A percentile compares a stretch with the other conserved stretches of the same genome.
Conservation (phyloP, 2,797 vertebrate species). For the Ctenosaura bakeri region DNA sequence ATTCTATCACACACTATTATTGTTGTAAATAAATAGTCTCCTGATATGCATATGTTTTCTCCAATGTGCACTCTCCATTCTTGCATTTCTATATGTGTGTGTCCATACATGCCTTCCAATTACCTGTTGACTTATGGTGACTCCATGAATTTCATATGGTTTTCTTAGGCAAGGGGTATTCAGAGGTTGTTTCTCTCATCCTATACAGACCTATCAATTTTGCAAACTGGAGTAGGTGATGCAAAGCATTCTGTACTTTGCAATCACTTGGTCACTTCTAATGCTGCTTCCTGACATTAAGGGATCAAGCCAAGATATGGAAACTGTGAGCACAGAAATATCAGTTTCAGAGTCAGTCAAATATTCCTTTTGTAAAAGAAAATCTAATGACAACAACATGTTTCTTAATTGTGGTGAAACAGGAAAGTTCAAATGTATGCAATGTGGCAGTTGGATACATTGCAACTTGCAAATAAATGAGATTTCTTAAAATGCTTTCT, state of each 20-base stretch:
- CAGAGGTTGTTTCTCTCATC: background rate
- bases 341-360: slow-evolving; percentile 54
- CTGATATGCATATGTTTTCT: background rate
- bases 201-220: background rate
- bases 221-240: background rate
- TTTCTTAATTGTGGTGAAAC: slow-evolving; percentile 46
- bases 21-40: background rate
- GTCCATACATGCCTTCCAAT: no score
- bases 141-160: no score
- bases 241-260: slow-evolving; percentile 15
- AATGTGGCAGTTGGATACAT: slow-evolving; percentile 40
- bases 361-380: slow-evolving; percentile 43
- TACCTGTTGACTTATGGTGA: no score
- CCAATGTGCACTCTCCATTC: background rate
- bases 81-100: background rate
- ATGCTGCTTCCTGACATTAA: slow-evolving; percentile 46
- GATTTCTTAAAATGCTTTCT: slow-evolving; percentile 24
- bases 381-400: slow-evolving; percentile 53
- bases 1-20: background rate
- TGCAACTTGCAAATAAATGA: slow-evolving; percentile 40
- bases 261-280: slow-evolving; percentile 40
- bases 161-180: no score
- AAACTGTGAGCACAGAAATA: slow-evolving; percentile 53
- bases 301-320: slow-evolving; percentile 51
- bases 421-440: slow-evolving; percentile 29